Evolutionary conservation across 2,113 vertebrate genomes (phyloP), one percentile per base, ranked within the genome.

Genomic region (Erinaceus europaeus): DNA sequence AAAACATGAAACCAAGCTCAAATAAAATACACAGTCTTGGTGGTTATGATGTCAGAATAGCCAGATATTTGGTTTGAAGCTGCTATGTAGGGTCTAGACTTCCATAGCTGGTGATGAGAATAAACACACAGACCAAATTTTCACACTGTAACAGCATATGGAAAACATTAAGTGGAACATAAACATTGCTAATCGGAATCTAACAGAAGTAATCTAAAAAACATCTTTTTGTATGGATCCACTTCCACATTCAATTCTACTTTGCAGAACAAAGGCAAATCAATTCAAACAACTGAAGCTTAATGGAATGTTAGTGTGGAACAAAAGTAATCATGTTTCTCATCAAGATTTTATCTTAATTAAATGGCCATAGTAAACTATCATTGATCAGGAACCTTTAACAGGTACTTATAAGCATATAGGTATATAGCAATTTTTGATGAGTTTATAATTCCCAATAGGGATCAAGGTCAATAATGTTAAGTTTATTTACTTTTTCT

Each of bases 111-210:
- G 84, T 64, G 90, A 95, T 29, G 27, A 88, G 78, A 90, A 68
- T 64, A 76, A 93, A 78, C 6, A 12, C 48, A 86, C 8, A 90
- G 53, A 80, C 50, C 72, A 67, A 92, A 84, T 72, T 94, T 91
- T 62, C 36, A 74, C 91, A 76, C 15, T 44, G 85, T 62, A 83
- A 91, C 82, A 57, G 74, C 90, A 96, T 85, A 94, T 52, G 81
- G 93, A 74, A 95, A 72, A 88, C 53, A 93, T 91, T 93, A 95
- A 93, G 85, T 13, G 90, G 77, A 59, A 95, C 73, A 23, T 91
- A 96, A 96, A 95, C 61, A 57, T 25, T 48, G 10, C 81, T 92
- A 85, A 83, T 94, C 10, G 15, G 65, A 95, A 95, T 77, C 84
- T 73, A 91, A 79, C 61, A 85, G 85, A 86, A 46, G 46, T 84